Percentiles rank a stretch among this genome's conserved stretches.
phyloP scores from a whole-genome alignment of 2,113 vertebrate species.

The Agapornis roseicollis region DNA sequence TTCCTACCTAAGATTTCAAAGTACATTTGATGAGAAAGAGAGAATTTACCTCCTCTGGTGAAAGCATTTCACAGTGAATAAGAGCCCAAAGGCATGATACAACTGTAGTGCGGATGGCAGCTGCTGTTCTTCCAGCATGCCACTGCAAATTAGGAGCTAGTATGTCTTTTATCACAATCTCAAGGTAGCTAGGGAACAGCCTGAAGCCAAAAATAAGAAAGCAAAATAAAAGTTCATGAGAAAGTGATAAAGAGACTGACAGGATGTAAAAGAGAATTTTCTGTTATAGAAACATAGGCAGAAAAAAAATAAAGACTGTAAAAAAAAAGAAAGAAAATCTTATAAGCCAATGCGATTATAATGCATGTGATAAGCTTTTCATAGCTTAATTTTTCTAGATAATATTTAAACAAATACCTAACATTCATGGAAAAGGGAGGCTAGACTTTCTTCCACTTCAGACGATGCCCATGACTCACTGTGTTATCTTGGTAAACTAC shows the following conservation, averaged over 20 bases:
- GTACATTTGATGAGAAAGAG: not conserved
- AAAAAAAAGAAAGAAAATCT: not conserved
- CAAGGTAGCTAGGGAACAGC: conserved; percentile 77
- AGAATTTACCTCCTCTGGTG: conserved; percentile 79
- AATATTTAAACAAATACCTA: conserved; percentile 24
- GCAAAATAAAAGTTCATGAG: conserved; percentile 32
- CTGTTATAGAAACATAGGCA: not conserved
- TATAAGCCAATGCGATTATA: not conserved
- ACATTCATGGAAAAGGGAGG: not conserved
- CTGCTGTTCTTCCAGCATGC: conserved; percentile 87
- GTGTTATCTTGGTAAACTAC: not conserved
- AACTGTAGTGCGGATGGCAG: conserved; percentile 86
- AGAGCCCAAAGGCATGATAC: conserved; percentile 92
- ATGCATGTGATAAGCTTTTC: not conserved
- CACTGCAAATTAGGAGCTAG: conserved; percentile 93
- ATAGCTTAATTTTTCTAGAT: conserved; percentile 14
- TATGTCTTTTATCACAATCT: conserved; percentile 81
- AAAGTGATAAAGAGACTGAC: conserved; percentile 52
- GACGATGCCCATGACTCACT: not conserved
- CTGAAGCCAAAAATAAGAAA: conserved; percentile 70
- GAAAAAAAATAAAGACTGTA: not conserved
- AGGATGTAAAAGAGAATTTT: not conserved
- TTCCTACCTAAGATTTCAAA: not conserved
- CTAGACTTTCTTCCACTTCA: conserved; percentile 2
- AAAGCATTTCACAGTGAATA: conserved; percentile 74